Base-by-base conservation (phyloP, 1,140 invertebrate genomes). In the Teleogryllus occipitalis region DNA sequence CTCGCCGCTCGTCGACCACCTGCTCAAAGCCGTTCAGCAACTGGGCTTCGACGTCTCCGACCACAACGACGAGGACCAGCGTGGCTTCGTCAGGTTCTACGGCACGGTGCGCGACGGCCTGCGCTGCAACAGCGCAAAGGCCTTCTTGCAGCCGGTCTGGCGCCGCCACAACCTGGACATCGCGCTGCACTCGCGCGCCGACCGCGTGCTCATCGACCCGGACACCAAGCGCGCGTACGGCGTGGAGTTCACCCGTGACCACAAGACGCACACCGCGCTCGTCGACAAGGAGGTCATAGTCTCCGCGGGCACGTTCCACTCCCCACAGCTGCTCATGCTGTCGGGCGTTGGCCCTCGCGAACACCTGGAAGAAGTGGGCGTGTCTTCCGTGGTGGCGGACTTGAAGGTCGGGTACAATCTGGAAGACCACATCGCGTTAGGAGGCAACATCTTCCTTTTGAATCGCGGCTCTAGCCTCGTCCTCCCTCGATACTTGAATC, bases 241-340 rank as follows among this genome's bases (percentile, higher is more conserved):
- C 0, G 93, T 95, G 0, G 93, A 95, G 84, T 96, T 97, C 83
- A 86, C 94, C 8, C 89, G 93, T 75, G 90, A 95, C 74, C 90
- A 90, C 78, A 90, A 91, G 85, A 84, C 92, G 0, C 89, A 92
- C 82, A 89, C 92, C 46, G 91, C 96, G 14, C 85, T 91, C 73
- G 94, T 95, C 0, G 90, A 86, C 14, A 96, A 94, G 83, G 97
- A 98, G 86, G 87, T 92, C 4, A 94, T 97, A 75, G 82, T 97
- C 7, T 95, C 94, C 8, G 95, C 91, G 0, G 97, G 97, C 1
- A 89, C 96, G 0, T 89, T 99, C 0, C 97, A 97, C 84, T 95
- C 96, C 0, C 94, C 97, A 0, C 97, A 98, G 82, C 83, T 99
- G 0, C 85, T 99, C 7, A 97, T 98, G 94, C 85, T 98, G 0